These are phyloP conservation scores for Melieria omissa DNA, from an alignment of 2,888 invertebrate genomes.

Conservation along the genomic window DNA sequence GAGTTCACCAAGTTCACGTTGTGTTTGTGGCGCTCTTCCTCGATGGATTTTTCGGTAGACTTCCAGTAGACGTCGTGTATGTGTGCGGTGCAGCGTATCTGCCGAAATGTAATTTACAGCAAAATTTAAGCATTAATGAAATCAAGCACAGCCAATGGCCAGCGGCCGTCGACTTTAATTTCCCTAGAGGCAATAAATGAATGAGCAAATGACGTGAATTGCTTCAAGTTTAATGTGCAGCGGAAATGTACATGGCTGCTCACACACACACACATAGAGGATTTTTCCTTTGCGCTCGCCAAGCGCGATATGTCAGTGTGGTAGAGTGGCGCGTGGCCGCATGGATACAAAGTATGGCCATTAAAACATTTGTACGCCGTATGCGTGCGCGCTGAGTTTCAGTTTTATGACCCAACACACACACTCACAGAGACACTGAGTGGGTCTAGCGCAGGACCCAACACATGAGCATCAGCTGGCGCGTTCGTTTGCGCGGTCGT, in stretches of 20 bases:
- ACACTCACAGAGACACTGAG: too few relatives aligned
- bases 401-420: conserved; percentile 2
- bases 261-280: conserved; percentile 20
- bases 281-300: neutral
- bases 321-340: neutral
- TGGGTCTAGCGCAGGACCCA: neutral
- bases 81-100: conserved; percentile 74
- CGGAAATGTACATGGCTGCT: neutral
- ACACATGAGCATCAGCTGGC: too few relatives aligned
- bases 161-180: neutral
- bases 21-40: conserved; percentile 66
- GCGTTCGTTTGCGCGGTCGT: neutral
- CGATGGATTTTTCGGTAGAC: conserved; percentile 74
- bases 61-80: conserved; percentile 75
- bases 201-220: neutral
- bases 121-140: neutral
- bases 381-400: conserved; percentile 6
- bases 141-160: neutral
- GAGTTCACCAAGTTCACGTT: conserved; percentile 52
- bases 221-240: too few relatives aligned
- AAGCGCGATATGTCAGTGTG: conserved; percentile 20
- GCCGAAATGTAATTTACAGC: conserved; percentile 2
- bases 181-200: neutral
- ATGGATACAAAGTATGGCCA: conserved; percentile 2
- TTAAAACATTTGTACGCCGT: conserved; percentile 18